A percentile compares a stretch with the other conserved stretches of the same genome.
These are phyloP conservation scores for Dissostichus mawsoni DNA, from an alignment of 2,113 vertebrate genomes.

Conservation along the genomic window DNA sequence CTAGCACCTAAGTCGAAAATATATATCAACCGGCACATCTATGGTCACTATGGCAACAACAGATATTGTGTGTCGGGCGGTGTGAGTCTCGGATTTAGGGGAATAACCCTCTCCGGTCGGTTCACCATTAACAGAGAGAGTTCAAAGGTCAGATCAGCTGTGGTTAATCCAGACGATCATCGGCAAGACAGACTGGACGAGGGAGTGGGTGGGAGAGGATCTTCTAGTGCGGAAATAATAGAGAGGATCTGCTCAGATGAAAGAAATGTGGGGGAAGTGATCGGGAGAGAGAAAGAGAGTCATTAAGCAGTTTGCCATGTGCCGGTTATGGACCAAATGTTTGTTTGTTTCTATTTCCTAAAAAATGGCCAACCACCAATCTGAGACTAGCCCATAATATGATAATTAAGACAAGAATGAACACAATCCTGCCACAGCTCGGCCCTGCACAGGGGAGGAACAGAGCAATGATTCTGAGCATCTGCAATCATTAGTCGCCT, in stretches of 20 bases:
- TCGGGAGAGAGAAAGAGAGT: constrained; percentile 25
- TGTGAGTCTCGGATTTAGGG: constrained; percentile 50
- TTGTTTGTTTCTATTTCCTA: constrained; percentile 39
- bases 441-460: neutral
- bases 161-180: constrained; percentile 73
- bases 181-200: constrained; percentile 46
- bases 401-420: constrained; percentile 19
- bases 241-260: constrained; percentile 35
- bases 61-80: constrained; percentile 4
- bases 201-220: constrained; percentile 34
- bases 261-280: constrained; percentile 45
- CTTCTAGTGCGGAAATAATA: neutral
- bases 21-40: constrained; percentile 58
- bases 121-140: constrained; percentile 69
- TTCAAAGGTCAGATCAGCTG: constrained; percentile 63
- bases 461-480: neutral
- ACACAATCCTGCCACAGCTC: constrained; percentile 7
- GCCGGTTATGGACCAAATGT: constrained; percentile 17
- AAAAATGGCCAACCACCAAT: constrained; percentile 29
- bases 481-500: neutral
- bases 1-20: constrained; percentile 42
- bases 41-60: constrained; percentile 59
- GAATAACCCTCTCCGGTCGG: constrained; percentile 56
- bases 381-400: constrained; percentile 4
- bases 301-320: constrained; percentile 26